Percentiles rank a stretch among this genome's conserved stretches.
Evolutionary conservation across 2,888 invertebrate species (phyloP).

Genomic region (Macrosiphum euphorbiae): DNA sequence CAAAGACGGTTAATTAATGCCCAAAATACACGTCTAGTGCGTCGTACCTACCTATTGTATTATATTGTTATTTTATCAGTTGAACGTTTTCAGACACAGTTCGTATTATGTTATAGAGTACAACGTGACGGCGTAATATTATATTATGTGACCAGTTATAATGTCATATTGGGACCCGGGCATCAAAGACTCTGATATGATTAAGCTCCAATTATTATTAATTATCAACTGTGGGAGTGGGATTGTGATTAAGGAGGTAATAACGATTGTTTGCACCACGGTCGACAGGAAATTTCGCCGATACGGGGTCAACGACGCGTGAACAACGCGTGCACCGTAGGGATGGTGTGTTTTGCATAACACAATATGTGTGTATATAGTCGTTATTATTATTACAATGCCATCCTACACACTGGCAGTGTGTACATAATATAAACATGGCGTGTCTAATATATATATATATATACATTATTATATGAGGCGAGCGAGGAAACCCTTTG

Average conservation of each 20-base stretch:
- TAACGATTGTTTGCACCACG: constrained; percentile 36
- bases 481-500: neutral
- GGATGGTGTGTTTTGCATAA: neutral
- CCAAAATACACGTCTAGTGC: neutral
- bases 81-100: neutral
- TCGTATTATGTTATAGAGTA: neutral
- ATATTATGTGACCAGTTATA: neutral
- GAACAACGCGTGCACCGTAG: constrained; percentile 23
- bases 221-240: neutral
- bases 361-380: constrained; percentile 9
- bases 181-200: constrained; percentile 6
- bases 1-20: neutral
- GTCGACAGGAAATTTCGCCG: constrained; percentile 30
- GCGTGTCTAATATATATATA: neutral
- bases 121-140: neutral
- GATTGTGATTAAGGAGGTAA: constrained; percentile 31
- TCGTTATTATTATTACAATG: constrained; percentile 21
- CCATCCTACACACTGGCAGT: neutral
- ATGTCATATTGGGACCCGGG: neutral
- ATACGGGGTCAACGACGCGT: constrained; percentile 32
- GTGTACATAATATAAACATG: neutral
- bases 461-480: neutral
- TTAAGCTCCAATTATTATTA: constrained; percentile 34
- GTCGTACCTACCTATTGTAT: neutral
- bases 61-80: neutral